Evolutionary conservation across 2,888 invertebrate genomes (phyloP), one percentile per base, ranked within the genome.

Genomic region (Chloroclysta siterata): DNA sequence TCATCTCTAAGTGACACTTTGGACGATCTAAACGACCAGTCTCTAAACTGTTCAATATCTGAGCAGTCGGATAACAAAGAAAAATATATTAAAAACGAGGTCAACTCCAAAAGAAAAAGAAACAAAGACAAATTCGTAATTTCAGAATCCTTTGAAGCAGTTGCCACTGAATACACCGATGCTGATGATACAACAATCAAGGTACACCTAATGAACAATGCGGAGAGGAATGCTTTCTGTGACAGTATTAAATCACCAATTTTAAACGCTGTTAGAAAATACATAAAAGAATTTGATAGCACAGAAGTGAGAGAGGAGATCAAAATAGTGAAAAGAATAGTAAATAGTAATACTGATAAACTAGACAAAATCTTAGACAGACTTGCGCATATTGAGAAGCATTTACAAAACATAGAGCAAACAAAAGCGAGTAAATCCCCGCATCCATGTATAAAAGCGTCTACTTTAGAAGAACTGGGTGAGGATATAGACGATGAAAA

Each of bases 151-250:
- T 85, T 91, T 61, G 87, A 90, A 75, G 89, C 87, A 33, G 66
- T 90, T 22, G 88, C 89, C 1, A 82, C 83, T 1, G 87, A 89
- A 74, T 54, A 63, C 5, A 74, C 81, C 22, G 63, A 72, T 15
- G 60, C 71, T 46, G 82, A 79, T 14, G 83, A 87, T 13, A 76
- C 79, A 11, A 85, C 80, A 69, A 87, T 91, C 62, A 91, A 91
- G 84, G 81, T 90, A 70, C 87, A 89, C 70, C 78, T 92, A 29
- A 92, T 91, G 90, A 88, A 87, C 57, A 87, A 88, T 13, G 78
- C 76, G 65, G 90, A 90, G 44, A 91, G 86, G 71, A 75, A 80
- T 53, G 66, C 78, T 41, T 80, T 93, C 33, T 82, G 77, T 65
- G 87, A 91, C 59, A 86, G 80, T 66, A 84, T 92, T 64, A 82